Base-by-base conservation (phyloP, 2,113 vertebrate species). In the Myotis yumanensis region DNA sequence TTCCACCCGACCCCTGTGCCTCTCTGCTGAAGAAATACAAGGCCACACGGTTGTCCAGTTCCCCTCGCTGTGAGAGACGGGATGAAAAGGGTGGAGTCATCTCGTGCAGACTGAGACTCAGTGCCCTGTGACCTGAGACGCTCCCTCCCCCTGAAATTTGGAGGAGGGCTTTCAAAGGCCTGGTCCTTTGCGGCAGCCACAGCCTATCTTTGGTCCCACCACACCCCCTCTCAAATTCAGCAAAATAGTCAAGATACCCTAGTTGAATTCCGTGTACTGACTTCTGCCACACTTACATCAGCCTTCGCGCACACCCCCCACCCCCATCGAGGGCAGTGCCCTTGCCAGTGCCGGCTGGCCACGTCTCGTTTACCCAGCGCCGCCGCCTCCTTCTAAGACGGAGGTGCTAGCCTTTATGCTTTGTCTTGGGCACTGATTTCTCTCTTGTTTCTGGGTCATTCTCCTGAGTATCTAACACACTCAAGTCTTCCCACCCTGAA, bases 301-400 rank as follows among this genome's bases (percentile, higher is more conserved):
- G 7, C 22, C 77, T 89, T 52, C 57, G 3, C 7, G 28, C 16
- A 5, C 3, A 28, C 10, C 28, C 72, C 18, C 0, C 1, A 10
- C 5, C 25, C 77, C 68, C 32, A 16, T 25, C 9, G 8, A 5
- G 7, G 54, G 48, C 8, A 11, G 2, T 20, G 43, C 5, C 40
- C 10, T 62, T 25, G 16, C 18, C 5, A 1, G 9, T 9, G 48
- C 71, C 17, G 2, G 4, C 17, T 51, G 43, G 16, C 48, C 48
- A 54, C 30, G 16, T 14, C 9, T 23, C 4, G 15, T 35, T 23
- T 11, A 32, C 5, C 17, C 7, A 4, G 18, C 9, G 0, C 71
- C 40, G 51, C 23, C 48, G 48, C 43, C 30, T 40, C 4, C 59
- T 35, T 1, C 12, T 28, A 3, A n/a, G 35, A 37, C 59, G 9